Evolutionary conservation across 2,888 invertebrate species (phyloP).

Genomic region (Melolontha melolontha): DNA sequence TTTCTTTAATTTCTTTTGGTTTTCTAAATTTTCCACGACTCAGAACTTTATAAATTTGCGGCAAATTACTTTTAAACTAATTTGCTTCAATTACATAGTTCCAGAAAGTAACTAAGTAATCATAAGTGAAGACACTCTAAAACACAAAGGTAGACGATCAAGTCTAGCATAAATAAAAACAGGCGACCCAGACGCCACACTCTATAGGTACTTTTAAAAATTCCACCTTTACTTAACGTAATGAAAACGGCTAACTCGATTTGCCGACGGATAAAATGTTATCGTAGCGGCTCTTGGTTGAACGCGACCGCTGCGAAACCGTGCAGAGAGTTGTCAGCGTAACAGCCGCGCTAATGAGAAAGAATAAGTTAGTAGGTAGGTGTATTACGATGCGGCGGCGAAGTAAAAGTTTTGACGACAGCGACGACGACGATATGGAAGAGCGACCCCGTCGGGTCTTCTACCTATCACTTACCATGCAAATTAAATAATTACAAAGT

Average conservation of each 20-base stretch:
- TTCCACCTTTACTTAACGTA: conserved; percentile 57
- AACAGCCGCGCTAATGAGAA: conserved; percentile 56
- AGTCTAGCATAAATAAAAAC: conserved; percentile 14
- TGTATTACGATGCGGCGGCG: conserved; percentile 47
- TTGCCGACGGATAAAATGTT: conserved; percentile 56
- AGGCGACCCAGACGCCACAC: conserved; percentile 14
- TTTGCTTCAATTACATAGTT: conserved; percentile 2
- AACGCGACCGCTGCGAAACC: conserved; percentile 13
- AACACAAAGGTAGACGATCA: conserved; percentile 16
- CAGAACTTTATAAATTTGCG: no score
- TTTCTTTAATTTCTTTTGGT: no score
- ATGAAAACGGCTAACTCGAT: conserved; percentile 61
- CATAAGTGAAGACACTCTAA: conserved; percentile 32
- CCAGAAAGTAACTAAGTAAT: neutral
- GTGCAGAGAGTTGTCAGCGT: neutral
- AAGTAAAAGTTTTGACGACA: conserved; percentile 59
- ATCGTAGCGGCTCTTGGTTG: conserved; percentile 46
- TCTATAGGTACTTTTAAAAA: conserved; percentile 36
- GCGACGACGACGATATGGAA: conserved; percentile 54
- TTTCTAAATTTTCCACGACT: no score
- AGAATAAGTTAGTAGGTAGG: conserved; percentile 60
- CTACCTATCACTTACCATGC: conserved; percentile 65
- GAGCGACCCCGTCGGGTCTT: conserved; percentile 47
- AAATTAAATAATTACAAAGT: conserved; percentile 66
- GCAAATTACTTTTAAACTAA: no score